phyloP scores from a whole-genome alignment of 2,888 invertebrate species.

The Orchestes rusci region DNA sequence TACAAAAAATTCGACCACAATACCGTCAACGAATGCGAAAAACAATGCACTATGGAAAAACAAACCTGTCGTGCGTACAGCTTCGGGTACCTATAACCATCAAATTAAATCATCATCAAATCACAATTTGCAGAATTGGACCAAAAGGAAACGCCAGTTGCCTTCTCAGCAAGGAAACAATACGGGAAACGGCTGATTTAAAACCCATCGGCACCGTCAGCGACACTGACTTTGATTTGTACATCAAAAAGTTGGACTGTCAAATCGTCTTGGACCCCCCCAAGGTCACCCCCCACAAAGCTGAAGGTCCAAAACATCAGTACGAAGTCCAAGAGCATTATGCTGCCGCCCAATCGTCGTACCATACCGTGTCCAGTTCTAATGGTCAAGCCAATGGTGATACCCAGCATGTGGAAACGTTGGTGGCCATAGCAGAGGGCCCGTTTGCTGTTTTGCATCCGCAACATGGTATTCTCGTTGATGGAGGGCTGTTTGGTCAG shows the following conservation, averaged over 20 bases:
- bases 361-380: not conserved
- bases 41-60: conserved; percentile 44
- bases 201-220: conserved; percentile 48
- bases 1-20: conserved; percentile 38
- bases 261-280: conserved; percentile 37
- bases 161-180: conserved; percentile 47
- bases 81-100: conserved; percentile 44
- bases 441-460: conserved; percentile 33
- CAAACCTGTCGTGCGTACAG: conserved; percentile 46
- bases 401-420: conserved; percentile 30
- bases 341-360: not conserved
- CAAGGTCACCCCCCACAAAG: not conserved
- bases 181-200: conserved; percentile 45
- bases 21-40: conserved; percentile 46
- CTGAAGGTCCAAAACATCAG: not conserved
- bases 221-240: conserved; percentile 58
- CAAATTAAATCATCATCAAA: not conserved
- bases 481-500: conserved; percentile 20
- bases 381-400: conserved; percentile 1
- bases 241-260: conserved; percentile 50
- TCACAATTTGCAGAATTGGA: conserved; percentile 47
- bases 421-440: conserved; percentile 34
- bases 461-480: conserved; percentile 33
- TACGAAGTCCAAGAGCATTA: not conserved
- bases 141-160: conserved; percentile 57